Percentiles rank a stretch among this genome's conserved stretches.
Conservation (phyloP, 1,140 invertebrate genomes). For the Physella acuta region DNA sequence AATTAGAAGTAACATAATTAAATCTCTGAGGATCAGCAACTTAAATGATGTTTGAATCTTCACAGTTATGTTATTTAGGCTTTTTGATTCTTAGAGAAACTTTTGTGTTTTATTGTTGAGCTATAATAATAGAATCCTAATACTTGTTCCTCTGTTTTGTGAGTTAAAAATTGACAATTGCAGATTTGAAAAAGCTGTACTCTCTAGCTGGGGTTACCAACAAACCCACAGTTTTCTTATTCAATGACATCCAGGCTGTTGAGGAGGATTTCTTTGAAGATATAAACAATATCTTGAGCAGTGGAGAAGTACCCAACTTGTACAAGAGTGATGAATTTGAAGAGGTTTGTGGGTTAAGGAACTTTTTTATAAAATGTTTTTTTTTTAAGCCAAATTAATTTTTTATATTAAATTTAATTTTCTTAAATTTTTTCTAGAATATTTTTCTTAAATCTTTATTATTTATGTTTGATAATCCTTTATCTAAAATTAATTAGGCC, state of each 20-base stretch:
- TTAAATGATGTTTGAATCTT: no score
- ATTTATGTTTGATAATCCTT: no score
- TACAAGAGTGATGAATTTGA: conserved; percentile 61
- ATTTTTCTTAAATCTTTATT: no score
- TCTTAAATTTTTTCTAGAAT: no score
- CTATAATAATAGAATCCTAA: background rate
- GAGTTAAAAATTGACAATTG: conserved; percentile 11
- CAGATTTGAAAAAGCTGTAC: conserved; percentile 78
- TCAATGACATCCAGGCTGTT: conserved; percentile 73
- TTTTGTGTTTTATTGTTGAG: background rate
- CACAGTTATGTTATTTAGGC: background rate
- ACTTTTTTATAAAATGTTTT: no score
- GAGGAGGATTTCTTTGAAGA: conserved; percentile 61
- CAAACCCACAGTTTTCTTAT: conserved; percentile 76
- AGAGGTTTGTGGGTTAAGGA: conserved; percentile 62
- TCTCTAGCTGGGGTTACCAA: conserved; percentile 72
- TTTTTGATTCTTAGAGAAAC: background rate
- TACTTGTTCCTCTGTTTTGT: background rate
- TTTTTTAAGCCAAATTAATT: no score
- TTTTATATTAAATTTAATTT: no score
- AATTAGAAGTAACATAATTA: no score
- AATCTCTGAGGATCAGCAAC: no score
- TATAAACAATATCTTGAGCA: conserved; percentile 60
- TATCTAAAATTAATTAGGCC: no score
- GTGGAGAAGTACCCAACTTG: conserved; percentile 61